These are phyloP conservation scores for Ophion ellenae DNA, from an alignment of 2,888 invertebrate species.

Conservation along the genomic window DNA sequence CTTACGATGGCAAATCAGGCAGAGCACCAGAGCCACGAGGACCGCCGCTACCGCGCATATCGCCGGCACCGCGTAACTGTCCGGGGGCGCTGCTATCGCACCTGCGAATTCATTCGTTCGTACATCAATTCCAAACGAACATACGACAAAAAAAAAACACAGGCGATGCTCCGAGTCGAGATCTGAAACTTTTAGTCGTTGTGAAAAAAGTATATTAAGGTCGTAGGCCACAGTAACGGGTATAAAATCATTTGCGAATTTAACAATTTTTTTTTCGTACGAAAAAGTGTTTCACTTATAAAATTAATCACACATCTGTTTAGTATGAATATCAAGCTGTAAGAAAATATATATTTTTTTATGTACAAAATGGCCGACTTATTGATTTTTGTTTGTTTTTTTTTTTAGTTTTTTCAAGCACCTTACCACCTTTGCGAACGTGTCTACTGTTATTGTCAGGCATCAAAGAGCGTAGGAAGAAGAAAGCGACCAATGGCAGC, in stretches of 20 bases:
- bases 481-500: background rate
- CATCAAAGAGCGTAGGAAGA: background rate
- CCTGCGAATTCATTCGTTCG: slow-evolving; percentile 79
- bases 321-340: no score
- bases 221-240: no score
- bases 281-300: no score
- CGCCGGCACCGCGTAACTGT: slow-evolving; percentile 86
- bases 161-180: background rate
- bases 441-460: background rate
- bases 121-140: background rate
- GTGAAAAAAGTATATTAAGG: no score
- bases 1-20: slow-evolving; percentile 86
- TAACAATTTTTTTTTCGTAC: no score
- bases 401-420: background rate
- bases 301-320: no score
- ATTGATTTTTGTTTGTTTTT: background rate
- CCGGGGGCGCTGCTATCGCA: slow-evolving; percentile 85
- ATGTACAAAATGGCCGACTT: no score
- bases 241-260: no score
- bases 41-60: slow-evolving; percentile 84
- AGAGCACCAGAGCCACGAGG: slow-evolving; percentile 83
- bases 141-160: background rate
- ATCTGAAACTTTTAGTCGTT: no score
- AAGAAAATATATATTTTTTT: no score
- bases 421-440: background rate